Percentiles rank a stretch among this genome's conserved stretches.
phyloP scores from a whole-genome alignment of 2,888 invertebrate genomes.

The Caenorhabditis sulstoni region DNA sequence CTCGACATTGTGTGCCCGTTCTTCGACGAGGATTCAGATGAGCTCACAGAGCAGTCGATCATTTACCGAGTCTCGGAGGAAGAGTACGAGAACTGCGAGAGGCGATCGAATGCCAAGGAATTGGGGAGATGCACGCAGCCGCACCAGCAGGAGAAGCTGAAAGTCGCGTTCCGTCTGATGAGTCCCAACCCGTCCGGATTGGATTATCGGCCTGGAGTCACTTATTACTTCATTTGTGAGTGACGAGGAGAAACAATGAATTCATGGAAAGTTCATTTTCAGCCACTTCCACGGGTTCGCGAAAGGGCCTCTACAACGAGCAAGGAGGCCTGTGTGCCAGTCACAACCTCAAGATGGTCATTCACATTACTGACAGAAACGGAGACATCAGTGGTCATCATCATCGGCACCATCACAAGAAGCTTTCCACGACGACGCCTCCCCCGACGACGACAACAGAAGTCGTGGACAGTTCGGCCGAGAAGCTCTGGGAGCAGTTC shows the following conservation, averaged over 20 bases:
- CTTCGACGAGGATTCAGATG: constrained; percentile 55
- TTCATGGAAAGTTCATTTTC: constrained; percentile 24
- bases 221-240: constrained; percentile 72
- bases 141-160: constrained; percentile 64
- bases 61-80: constrained; percentile 69
- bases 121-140: constrained; percentile 67
- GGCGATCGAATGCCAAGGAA: constrained; percentile 61
- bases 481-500: constrained; percentile 66
- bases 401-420: constrained; percentile 63
- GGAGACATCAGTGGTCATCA: constrained; percentile 63
- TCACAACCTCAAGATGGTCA: constrained; percentile 71
- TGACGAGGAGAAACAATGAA: background rate
- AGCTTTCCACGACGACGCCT: constrained; percentile 44
- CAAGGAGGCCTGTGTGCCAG: constrained; percentile 70
- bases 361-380: constrained; percentile 66
- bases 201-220: constrained; percentile 66
- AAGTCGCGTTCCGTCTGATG: constrained; percentile 66
- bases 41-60: constrained; percentile 67
- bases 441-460: constrained; percentile 39
- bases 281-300: constrained; percentile 70
- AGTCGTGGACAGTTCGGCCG: constrained; percentile 25
- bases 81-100: constrained; percentile 69
- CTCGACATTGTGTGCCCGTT: constrained; percentile 70
- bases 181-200: constrained; percentile 69
- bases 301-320: constrained; percentile 64